Percentiles rank a stretch among this genome's conserved stretches.
Evolutionary conservation across 2,888 invertebrate species (phyloP).

Genomic region (Suillia variegata): DNA sequence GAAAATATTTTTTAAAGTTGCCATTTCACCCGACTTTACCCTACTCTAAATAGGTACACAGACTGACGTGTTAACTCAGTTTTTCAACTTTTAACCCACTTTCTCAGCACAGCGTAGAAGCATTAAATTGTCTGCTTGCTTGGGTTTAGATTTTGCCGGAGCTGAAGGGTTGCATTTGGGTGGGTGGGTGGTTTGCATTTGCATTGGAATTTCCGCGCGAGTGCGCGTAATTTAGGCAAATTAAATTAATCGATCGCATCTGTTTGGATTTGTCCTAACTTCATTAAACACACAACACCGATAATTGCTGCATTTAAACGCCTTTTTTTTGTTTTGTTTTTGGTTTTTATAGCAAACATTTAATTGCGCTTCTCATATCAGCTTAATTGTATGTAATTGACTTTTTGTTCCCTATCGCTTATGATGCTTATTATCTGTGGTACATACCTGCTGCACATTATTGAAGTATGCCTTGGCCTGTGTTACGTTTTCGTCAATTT

Average conservation of each 20-base stretch:
- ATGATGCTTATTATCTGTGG: too few relatives aligned
- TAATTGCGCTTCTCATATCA: slow-evolving; percentile 3
- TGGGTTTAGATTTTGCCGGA: too few relatives aligned
- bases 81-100: slow-evolving; percentile 49
- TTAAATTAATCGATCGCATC: slow-evolving; percentile 22
- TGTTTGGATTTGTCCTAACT: not conserved
- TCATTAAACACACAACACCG: too few relatives aligned
- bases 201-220: slow-evolving; percentile 44
- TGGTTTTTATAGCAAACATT: not conserved
- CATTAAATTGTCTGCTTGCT: not conserved
- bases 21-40: too few relatives aligned
- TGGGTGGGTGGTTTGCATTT: slow-evolving; percentile 38
- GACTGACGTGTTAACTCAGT: slow-evolving; percentile 27
- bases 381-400: not conserved
- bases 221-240: slow-evolving; percentile 21
- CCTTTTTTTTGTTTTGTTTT: not conserved
- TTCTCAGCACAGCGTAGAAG: slow-evolving; percentile 10
- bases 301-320: not conserved
- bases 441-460: slow-evolving; percentile 75
- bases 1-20: too few relatives aligned
- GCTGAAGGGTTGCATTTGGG: not conserved
- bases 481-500: slow-evolving; percentile 65
- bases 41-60: too few relatives aligned
- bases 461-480: slow-evolving; percentile 69
- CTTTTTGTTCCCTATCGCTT: too few relatives aligned